Evolutionary conservation across 1,140 invertebrate genomes (phyloP).

Genomic region (Drosophila tropicalis): DNA sequence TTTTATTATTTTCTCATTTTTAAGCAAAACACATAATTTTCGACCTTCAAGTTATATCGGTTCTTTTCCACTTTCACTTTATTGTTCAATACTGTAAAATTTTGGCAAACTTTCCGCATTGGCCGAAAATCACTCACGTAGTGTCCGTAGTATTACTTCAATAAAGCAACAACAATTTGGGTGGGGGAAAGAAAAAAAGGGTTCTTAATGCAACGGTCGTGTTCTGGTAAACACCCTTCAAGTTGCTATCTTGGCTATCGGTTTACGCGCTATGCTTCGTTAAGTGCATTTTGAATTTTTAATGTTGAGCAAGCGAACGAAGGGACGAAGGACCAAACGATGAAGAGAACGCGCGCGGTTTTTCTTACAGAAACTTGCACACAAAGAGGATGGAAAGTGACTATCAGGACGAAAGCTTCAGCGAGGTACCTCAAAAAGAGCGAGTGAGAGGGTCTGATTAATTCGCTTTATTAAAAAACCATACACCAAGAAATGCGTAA

Average conservation of each 20-base stretch:
- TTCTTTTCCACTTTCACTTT: background rate
- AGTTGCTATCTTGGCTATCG: conserved; percentile 56
- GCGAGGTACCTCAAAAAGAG: conserved; percentile 11
- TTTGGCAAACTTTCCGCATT: background rate
- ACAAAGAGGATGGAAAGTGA: conserved; percentile 33
- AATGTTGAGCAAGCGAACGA: conserved; percentile 54
- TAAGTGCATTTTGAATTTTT: conserved; percentile 81
- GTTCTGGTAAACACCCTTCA: conserved; percentile 39
- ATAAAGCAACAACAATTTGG: background rate
- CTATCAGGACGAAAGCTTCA: conserved; percentile 27
- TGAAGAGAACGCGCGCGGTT: conserved; percentile 14
- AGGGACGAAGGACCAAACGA: no score
- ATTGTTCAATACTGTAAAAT: background rate
- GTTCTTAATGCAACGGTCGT: conserved; percentile 25
- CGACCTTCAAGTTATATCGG: background rate
- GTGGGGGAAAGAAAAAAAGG: background rate
- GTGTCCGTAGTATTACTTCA: conserved; percentile 21
- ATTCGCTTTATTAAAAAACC: conserved; percentile 80
- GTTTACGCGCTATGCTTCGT: conserved; percentile 80
- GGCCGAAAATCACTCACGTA: conserved; percentile 20
- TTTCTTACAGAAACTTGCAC: conserved; percentile 36
- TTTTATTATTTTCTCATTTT: background rate
- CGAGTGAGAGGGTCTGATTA: conserved; percentile 56
- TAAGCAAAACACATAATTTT: background rate
- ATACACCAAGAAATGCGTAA: conserved; percentile 63